Percentiles rank a stretch among this genome's conserved stretches.
phyloP scores from a whole-genome alignment of 2,888 invertebrate genomes.

The Cremastobaeus sp. region DNA sequence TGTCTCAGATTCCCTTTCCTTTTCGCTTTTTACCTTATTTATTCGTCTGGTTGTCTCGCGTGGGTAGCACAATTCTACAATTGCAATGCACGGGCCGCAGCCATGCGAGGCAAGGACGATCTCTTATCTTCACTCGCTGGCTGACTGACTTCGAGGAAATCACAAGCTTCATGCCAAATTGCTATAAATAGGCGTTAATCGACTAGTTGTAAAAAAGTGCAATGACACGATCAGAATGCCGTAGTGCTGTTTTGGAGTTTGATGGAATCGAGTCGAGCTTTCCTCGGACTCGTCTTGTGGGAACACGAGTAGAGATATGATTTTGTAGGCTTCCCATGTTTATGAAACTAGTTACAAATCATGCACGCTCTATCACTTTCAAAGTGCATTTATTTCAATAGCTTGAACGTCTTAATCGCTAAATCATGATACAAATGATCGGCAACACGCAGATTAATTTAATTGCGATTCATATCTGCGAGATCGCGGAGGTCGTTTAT shows the following conservation, averaged over 20 bases:
- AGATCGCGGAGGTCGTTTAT: slow-evolving; percentile 35
- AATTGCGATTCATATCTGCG: slow-evolving; percentile 40
- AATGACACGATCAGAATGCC: slow-evolving; percentile 42
- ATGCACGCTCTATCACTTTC: not conserved
- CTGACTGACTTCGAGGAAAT: slow-evolving; percentile 68
- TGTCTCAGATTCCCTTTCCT: slow-evolving; percentile 56
- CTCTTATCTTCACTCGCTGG: slow-evolving; percentile 68
- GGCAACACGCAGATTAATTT: slow-evolving; percentile 34
- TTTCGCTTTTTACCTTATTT: slow-evolving; percentile 52
- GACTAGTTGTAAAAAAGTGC: slow-evolving; percentile 69
- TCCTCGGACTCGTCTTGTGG: no score
- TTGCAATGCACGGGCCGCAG: slow-evolving; percentile 67
- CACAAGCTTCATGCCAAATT: slow-evolving; percentile 73
- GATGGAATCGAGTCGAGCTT: slow-evolving; percentile 17
- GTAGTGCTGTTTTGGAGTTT: slow-evolving; percentile 6
- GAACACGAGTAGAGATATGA: no score
- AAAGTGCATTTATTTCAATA: slow-evolving; percentile 21
- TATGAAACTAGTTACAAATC: no score
- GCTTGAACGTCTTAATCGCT: slow-evolving; percentile 28
- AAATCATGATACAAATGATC: slow-evolving; percentile 41
- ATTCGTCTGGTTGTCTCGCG: slow-evolving; percentile 55
- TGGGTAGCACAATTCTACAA: slow-evolving; percentile 58
- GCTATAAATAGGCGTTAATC: slow-evolving; percentile 76
- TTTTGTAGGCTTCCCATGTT: no score
- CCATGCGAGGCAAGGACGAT: slow-evolving; percentile 74